Evolutionary conservation across 2,113 vertebrate species (phyloP).

Genomic region (Dunckerocampus dactyliophorus): DNA sequence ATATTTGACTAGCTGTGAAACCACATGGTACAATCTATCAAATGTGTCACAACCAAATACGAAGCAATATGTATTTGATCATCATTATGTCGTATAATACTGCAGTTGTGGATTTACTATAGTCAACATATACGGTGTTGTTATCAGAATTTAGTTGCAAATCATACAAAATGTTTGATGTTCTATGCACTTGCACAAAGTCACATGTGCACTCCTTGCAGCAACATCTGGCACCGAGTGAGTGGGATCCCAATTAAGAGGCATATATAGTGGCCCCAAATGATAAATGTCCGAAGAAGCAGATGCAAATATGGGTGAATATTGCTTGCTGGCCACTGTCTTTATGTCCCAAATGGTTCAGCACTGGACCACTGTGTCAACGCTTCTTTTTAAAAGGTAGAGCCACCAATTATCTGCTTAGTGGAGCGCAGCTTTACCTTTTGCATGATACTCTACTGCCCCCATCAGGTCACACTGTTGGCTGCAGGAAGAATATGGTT

Average conservation of each 20-base stretch:
- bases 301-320: not conserved
- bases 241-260: too few relatives aligned
- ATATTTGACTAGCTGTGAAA: not conserved
- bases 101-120: too few relatives aligned
- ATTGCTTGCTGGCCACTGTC: too few relatives aligned
- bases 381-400: conserved; percentile 70
- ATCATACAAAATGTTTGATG: too few relatives aligned
- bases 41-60: not conserved
- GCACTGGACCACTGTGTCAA: conserved; percentile 63
- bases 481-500: conserved; percentile 15
- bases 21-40: not conserved
- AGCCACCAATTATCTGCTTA: conserved; percentile 81
- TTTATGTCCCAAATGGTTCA: not conserved
- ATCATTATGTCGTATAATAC: too few relatives aligned
- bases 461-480: conserved; percentile 37
- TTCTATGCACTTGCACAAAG: too few relatives aligned
- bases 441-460: conserved; percentile 62
- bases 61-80: not conserved
- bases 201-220: too few relatives aligned
- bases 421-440: conserved; percentile 12
- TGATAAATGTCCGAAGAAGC: not conserved
- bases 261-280: too few relatives aligned
- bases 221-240: too few relatives aligned
- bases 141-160: too few relatives aligned
- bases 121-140: too few relatives aligned